These are phyloP conservation scores for Mixornis gularis DNA, from an alignment of 2,113 vertebrate species.

Conservation along the genomic window DNA sequence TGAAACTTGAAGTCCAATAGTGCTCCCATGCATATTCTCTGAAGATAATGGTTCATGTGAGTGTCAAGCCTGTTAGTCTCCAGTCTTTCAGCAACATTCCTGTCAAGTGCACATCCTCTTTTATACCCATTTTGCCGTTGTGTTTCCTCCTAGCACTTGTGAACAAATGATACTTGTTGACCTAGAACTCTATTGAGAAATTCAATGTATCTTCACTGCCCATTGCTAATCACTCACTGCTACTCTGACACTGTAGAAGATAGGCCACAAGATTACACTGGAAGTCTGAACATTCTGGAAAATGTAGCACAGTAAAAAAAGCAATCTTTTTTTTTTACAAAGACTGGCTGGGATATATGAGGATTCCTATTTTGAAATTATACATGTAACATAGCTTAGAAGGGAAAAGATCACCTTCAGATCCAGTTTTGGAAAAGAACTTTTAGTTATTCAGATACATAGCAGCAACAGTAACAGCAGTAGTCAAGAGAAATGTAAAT, in stretches of 20 bases:
- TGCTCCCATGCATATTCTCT: background rate
- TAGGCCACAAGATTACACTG: background rate
- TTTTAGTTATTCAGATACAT: background rate
- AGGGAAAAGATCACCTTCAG: background rate
- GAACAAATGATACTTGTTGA: background rate
- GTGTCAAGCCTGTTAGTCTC: background rate
- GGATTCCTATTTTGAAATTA: background rate
- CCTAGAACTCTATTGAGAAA: background rate
- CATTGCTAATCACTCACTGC: background rate
- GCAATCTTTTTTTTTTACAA: background rate
- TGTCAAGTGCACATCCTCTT: background rate
- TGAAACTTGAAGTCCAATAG: background rate
- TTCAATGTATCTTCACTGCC: background rate
- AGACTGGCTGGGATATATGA: background rate
- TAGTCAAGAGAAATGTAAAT: background rate
- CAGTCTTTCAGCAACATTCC: background rate
- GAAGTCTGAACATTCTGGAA: background rate
- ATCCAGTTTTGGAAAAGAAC: background rate
- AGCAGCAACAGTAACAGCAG: background rate
- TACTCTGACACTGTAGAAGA: background rate
- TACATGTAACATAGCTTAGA: background rate
- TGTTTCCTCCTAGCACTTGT: background rate
- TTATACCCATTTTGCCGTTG: background rate
- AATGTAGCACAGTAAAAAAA: background rate
- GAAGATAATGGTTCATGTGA: background rate